Evolutionary conservation across 2,888 invertebrate genomes (phyloP), one percentile per base, ranked within the genome.

Genomic region (Himalopsyche japonica): DNA sequence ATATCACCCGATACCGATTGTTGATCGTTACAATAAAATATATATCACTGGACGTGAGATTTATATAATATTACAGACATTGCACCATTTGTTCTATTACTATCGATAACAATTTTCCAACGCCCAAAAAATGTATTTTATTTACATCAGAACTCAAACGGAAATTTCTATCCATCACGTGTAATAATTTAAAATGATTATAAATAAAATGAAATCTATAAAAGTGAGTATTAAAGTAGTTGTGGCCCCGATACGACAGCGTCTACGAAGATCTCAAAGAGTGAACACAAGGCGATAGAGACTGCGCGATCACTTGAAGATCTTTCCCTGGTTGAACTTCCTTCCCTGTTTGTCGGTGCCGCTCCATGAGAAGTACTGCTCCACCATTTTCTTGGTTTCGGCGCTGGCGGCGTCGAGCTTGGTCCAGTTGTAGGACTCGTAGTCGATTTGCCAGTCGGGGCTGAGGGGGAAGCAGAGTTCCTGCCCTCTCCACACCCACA

Each of bases 401-500:
- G 94, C 94, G 82, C 93, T 93, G 87, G 93, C 91, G 30, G 97
- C 93, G 91, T 99, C 97, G 87, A 99, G 93, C 91, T 99, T 98
- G 89, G 94, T 96, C 99, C 99, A 99, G 82, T 93, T 93, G 91
- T 99, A 99, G 10, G 97, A 96, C 92, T 99, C 99, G 90, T 98
- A 99, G 92, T 99, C 99, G 81, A 98, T 94, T 92, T 97, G 96
- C 97, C 98, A 98, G 91, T 99, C 98, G 43, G 97, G 95, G 86
- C 95, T 95, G 87, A 98, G 93, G 94, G 96, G 91, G 89, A 99
- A 99, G 88, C 96, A 99, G 83, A 99, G 94, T 30, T 97, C 96
- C 81, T 97, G 97, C 24, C 99, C 99, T 90, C 97, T 95, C 99
- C 99, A 99, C 88, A 99, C 95, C 99, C 99, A 99, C 89, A 99